Base-by-base conservation (phyloP, 2,888 invertebrate species). In the Rosalia funebris region DNA sequence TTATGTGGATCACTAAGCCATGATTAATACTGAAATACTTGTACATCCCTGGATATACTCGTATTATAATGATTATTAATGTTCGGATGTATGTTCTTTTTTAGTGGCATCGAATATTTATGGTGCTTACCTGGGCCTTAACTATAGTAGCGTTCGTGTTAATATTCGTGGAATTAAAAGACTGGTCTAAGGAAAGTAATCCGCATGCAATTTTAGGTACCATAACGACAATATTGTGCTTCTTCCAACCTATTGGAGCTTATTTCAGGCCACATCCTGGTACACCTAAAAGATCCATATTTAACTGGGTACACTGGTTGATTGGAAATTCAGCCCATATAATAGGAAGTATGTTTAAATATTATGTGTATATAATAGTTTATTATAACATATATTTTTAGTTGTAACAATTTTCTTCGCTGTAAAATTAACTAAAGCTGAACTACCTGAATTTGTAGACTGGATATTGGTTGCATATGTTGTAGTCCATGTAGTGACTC, bases 371-470 rank as follows among this genome's bases (percentile, higher is more conserved):
- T 25, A 25, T 25, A 7, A 7, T 25, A 3, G 25, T 25, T 25
- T 25, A 5, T 3, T 25, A 7, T 25, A 25, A 16, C 20, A 5
- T 60, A 62, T 63, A 19, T 57, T 85, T 87, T 7, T 84, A 96
- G 96, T 97, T 81, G 90, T 95, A 10, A 92, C 95, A 48, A 92
- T 98, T 74, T 97, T 97, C 87, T 91, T 96, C 77, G 94, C 97
- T 36, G 91, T 94, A 16, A 89, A 90, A 75, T 84, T 97, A 64
- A 87, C 87, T 68, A 94, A 95, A 81, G 93, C 95, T 2, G 91
- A 93, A 75, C 83, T 96, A 39, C 95, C 96, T 0, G 84, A 89
- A 54, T 94, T 93, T 91, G 88, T 91, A 75, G 91, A 93, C 68
- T 96, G 91, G 89, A 89, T 97, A 61, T 82, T 98, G 67, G 93